Conservation (phyloP, 2,888 invertebrate genomes). For the Coecobrya sp. region DNA sequence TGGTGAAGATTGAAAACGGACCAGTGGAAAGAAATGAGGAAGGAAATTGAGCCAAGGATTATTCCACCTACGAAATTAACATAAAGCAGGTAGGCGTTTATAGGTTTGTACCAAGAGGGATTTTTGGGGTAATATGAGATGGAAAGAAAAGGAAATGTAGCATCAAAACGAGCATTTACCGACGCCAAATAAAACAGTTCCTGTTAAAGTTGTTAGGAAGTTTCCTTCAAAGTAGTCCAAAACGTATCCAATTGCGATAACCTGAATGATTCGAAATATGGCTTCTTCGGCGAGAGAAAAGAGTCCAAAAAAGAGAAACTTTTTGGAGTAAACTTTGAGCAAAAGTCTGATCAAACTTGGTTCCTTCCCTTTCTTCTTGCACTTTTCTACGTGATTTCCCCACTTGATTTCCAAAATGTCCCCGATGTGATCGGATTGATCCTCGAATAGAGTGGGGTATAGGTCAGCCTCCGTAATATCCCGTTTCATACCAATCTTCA, state of each 20-base stretch:
- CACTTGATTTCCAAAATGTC: constrained; percentile 61
- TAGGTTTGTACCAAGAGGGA: no score
- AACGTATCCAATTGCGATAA: constrained; percentile 66
- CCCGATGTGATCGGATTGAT: constrained; percentile 55
- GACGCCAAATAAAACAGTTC: constrained; percentile 62
- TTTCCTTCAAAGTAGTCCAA: constrained; percentile 66
- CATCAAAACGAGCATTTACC: constrained; percentile 15
- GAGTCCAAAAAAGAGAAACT: constrained; percentile 57
- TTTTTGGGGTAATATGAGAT: background rate
- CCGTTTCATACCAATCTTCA: constrained; percentile 59
- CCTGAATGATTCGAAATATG: constrained; percentile 66
- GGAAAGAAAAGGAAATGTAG: background rate
- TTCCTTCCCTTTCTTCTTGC: background rate
- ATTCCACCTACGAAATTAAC: constrained; percentile 69
- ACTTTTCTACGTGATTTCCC: constrained; percentile 52
- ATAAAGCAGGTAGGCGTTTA: no score
- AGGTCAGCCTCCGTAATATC: constrained; percentile 67
- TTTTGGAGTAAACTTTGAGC: constrained; percentile 13
- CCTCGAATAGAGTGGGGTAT: constrained; percentile 56
- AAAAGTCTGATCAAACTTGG: constrained; percentile 70
- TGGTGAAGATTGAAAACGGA: constrained; percentile 71
- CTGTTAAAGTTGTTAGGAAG: constrained; percentile 26
- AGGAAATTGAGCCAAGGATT: constrained; percentile 54
- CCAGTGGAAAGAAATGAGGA: constrained; percentile 67
- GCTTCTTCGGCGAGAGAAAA: constrained; percentile 69